Evolutionary conservation across 1,140 invertebrate species (phyloP).

Genomic region (Drosophila cardini): DNA sequence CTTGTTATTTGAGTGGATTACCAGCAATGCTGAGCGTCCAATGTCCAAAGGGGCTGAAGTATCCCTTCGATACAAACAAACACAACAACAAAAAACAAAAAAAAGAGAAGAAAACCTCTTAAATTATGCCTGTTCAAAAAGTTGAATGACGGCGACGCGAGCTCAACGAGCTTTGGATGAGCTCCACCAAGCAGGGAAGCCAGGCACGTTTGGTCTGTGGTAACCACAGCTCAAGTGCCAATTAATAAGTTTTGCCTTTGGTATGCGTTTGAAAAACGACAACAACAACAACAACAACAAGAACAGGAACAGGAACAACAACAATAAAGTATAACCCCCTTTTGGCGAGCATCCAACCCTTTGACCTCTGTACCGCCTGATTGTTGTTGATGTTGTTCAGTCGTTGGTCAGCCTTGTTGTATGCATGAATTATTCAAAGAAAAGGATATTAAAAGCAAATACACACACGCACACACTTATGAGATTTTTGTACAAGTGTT

Average conservation of each 20-base stretch:
- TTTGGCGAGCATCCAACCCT: constrained; percentile 43
- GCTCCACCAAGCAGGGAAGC: neutral
- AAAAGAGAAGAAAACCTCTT: constrained; percentile 53
- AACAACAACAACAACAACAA: constrained; percentile 15
- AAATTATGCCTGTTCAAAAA: constrained; percentile 80
- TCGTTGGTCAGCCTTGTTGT: constrained; percentile 60
- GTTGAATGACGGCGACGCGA: constrained; percentile 56
- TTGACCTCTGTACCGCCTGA: constrained; percentile 46
- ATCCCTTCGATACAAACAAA: constrained; percentile 15
- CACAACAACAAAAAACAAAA: constrained; percentile 3
- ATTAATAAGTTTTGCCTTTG: constrained; percentile 79
- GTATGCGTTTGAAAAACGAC: constrained; percentile 54
- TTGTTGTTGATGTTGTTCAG: constrained; percentile 55
- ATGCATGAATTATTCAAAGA: constrained; percentile 79
- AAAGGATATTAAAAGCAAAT: constrained; percentile 80
- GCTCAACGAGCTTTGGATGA: constrained; percentile 30
- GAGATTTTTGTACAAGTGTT: neutral
- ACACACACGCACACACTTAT: constrained; percentile 43
- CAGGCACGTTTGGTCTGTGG: constrained; percentile 13
- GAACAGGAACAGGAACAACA: constrained; percentile 9
- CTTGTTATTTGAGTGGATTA: constrained; percentile 72
- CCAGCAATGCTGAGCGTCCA: constrained; percentile 63
- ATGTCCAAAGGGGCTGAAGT: constrained; percentile 53
- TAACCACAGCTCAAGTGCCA: constrained; percentile 78
- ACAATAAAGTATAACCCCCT: constrained; percentile 44